These are phyloP conservation scores for Hippoglossus hippoglossus DNA, from an alignment of 2,797 vertebrate species.

Conservation along the genomic window DNA sequence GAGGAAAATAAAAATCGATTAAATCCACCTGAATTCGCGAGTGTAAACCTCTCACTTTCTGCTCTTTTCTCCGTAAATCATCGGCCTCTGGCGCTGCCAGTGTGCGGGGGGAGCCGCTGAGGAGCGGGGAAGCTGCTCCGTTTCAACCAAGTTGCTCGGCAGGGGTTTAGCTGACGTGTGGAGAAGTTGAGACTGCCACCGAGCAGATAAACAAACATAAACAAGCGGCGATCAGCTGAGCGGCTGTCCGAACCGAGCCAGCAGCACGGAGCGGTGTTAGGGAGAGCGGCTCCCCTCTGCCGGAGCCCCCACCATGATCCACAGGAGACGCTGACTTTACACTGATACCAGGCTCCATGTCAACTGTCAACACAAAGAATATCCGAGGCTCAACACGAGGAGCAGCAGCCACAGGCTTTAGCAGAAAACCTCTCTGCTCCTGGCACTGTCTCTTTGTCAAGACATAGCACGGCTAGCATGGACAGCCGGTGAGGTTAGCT, in stretches of 20 bases:
- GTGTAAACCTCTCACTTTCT: constrained; percentile 53
- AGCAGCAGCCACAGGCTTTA: constrained; percentile 65
- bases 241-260: constrained; percentile 74
- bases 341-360: constrained; percentile 66
- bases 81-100: constrained; percentile 26
- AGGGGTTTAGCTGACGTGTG: constrained; percentile 83
- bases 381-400: constrained; percentile 74
- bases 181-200: constrained; percentile 81
- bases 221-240: constrained; percentile 82
- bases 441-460: constrained; percentile 56
- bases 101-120: constrained; percentile 43
- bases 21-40: constrained; percentile 66
- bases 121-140: constrained; percentile 39
- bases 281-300: constrained; percentile 41
- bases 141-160: constrained; percentile 73
- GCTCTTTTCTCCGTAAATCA: constrained; percentile 36
- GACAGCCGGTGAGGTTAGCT: constrained; percentile 65
- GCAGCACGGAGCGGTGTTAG: constrained; percentile 68
- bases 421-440: constrained; percentile 59
- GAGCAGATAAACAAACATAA: constrained; percentile 85
- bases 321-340: constrained; percentile 60
- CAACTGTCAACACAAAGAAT: constrained; percentile 82
- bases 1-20: constrained; percentile 83
- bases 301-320: constrained; percentile 61
- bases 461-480: constrained; percentile 57